Conservation (phyloP, 1,140 invertebrate genomes). For the Mylabris phalerata region DNA sequence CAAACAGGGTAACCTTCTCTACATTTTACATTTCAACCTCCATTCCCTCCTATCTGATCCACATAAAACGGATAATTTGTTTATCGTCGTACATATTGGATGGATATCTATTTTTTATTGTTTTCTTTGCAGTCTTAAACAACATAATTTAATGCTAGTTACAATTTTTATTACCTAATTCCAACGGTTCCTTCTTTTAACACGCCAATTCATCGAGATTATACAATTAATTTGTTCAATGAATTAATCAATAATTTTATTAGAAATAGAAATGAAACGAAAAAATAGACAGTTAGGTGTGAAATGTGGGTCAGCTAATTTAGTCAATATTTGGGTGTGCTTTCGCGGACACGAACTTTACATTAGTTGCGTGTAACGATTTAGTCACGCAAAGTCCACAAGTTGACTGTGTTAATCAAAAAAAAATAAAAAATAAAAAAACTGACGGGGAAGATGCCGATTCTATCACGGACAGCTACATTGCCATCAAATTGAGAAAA, state of each 20-base stretch:
- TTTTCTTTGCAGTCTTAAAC: too few relatives aligned
- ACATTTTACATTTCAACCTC: too few relatives aligned
- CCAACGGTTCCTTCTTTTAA: too few relatives aligned
- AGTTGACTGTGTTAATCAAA: conserved; percentile 12
- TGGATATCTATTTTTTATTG: too few relatives aligned
- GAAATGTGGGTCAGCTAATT: conserved; percentile 15
- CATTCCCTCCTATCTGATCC: neutral
- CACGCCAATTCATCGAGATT: too few relatives aligned
- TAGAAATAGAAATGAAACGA: too few relatives aligned
- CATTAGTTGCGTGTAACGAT: conserved; percentile 6
- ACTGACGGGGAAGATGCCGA: conserved; percentile 2
- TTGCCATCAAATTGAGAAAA: too few relatives aligned
- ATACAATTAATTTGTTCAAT: too few relatives aligned
- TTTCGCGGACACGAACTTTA: conserved; percentile 13
- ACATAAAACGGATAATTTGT: conserved; percentile 4
- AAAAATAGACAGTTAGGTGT: neutral
- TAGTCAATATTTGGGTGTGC: conserved; percentile 18
- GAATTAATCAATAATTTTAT: neutral
- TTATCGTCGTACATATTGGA: neutral
- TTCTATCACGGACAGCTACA: conserved; percentile 2
- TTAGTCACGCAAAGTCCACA: conserved; percentile 14
- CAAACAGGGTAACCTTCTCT: too few relatives aligned
- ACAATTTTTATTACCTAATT: too few relatives aligned
- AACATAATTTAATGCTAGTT: too few relatives aligned
- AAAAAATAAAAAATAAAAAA: neutral